phyloP scores from a whole-genome alignment of 2,797 vertebrate genomes.

The Podargus strigoides region DNA sequence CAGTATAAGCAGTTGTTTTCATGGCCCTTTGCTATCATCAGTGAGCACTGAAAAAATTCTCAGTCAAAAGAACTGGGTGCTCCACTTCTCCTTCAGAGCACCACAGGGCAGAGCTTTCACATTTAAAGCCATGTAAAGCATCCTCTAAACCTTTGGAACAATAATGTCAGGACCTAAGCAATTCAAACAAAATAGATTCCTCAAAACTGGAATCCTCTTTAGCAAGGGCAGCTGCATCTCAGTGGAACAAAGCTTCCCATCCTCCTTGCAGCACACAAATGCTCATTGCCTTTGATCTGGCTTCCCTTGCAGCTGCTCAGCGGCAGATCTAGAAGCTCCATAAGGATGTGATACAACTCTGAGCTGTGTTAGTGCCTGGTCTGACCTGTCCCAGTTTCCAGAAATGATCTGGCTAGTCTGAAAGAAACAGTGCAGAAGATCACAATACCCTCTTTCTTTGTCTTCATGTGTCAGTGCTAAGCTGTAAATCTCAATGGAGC shows the following conservation, averaged over 20 bases:
- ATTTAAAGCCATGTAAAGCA: neutral
- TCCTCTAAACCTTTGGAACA: neutral
- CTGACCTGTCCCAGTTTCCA: conserved; percentile 13
- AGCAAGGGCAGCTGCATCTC: neutral
- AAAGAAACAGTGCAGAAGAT: neutral
- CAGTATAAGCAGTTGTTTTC: neutral
- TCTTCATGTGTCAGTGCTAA: neutral
- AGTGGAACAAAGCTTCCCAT: fast-evolving
- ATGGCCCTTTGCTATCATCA: neutral
- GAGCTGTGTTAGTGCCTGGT: neutral
- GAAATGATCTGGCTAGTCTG: neutral
- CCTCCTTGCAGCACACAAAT: neutral
- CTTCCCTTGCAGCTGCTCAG: conserved; percentile 17
- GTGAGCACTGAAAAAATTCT: neutral
- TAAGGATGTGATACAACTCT: neutral
- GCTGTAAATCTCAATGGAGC: neutral
- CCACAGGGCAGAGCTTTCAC: neutral
- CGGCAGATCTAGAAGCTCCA: neutral
- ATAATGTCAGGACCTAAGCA: neutral
- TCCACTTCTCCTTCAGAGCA: neutral
- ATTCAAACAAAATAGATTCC: conserved; percentile 12
- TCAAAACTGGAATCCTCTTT: neutral
- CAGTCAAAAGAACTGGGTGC: neutral
- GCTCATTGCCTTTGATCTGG: conserved; percentile 14
- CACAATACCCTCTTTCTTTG: neutral